Evolutionary conservation across 1,140 invertebrate genomes (phyloP), one percentile per base, ranked within the genome.

Genomic region (Augochlora pura): DNA sequence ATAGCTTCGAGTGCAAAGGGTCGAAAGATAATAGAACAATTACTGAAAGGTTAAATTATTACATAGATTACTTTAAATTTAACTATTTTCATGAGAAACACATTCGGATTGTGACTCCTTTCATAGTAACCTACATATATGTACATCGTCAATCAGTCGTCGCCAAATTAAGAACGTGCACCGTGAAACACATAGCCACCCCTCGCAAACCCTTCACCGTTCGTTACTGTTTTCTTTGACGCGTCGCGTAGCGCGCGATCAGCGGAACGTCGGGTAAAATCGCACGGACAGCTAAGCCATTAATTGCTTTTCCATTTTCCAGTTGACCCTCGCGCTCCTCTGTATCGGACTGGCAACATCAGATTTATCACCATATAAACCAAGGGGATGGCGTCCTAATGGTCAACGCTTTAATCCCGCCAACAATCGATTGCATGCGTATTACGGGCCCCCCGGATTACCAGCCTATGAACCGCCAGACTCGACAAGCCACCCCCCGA

Each of bases 361-460:
- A 39, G 70, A 86, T 71, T 77, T 81, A 67, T 71, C 81, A 81
- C 83, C 86, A 14, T 91, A 91, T 79, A 80, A 80, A 65, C 86
- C 88, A 54, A 87, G 89, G 73, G 90, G 90, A 65, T 91, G 91
- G 91, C 85, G 90, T 86, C 91, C 91, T 52, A 84, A 84, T 46
- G 90, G 90, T 63, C 88, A 59, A 67, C 81, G 84, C 39, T 90
- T 91, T 81, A 81, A 90, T 79, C 89, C 90, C 59, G 72, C 82
- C 38, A 83, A 80, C 63, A 77, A 82, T 80, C 86, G 84, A 76
- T 83, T 82, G 83, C 81, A 86, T 60, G 65, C 76, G 67, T 84
- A 89, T 77, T 84, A 87, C 78, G 79, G 75, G 38, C 84, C 72
- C 32, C 69, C 79, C 21, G 62, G 62, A 85, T 79, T 80, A 75